Evolutionary conservation across 2,888 invertebrate species (phyloP).

Genomic region (Nycteola revayana): DNA sequence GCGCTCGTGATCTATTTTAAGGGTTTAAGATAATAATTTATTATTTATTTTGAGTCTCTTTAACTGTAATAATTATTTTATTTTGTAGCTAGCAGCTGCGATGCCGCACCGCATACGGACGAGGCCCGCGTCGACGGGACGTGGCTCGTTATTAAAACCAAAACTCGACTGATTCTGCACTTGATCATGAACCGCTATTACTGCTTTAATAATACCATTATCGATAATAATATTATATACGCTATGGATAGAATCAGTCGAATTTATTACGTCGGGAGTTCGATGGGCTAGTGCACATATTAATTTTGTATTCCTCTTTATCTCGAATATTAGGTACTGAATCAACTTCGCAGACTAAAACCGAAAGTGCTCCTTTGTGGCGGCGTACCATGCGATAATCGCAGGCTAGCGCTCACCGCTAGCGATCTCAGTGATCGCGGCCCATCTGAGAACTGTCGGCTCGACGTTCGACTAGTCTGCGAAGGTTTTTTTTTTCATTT

Average conservation of each 20-base stretch:
- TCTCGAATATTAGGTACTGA: conserved; percentile 30
- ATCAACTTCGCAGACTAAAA: conserved; percentile 22
- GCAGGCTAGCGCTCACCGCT: conserved; percentile 41
- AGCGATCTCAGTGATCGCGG: conserved; percentile 49
- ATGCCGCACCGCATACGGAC: conserved; percentile 77
- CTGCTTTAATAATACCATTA: conserved; percentile 16
- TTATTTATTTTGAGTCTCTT: conserved; percentile 82
- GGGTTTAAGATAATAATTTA: conserved; percentile 82
- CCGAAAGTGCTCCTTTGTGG: conserved; percentile 42
- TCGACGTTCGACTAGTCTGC: conserved; percentile 47
- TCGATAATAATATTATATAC: conserved; percentile 9
- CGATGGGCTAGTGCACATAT: conserved; percentile 39
- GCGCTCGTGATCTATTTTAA: conserved; percentile 83
- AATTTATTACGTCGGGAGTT: conserved; percentile 50
- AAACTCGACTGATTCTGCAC: conserved; percentile 49
- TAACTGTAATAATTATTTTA: conserved; percentile 76
- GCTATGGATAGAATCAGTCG: conserved; percentile 49
- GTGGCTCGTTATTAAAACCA: conserved; percentile 53
- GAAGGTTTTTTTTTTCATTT: conserved; percentile 65
- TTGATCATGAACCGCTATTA: conserved; percentile 29
- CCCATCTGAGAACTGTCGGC: conserved; percentile 55
- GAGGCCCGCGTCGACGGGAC: conserved; percentile 74
- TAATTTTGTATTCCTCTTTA: conserved; percentile 23
- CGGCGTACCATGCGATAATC: conserved; percentile 37
- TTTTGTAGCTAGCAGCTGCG: conserved; percentile 71